Evolutionary conservation across 2,797 vertebrate species (phyloP), one percentile per base, ranked within the genome.

Genomic region (Coranthus polyacanthus): DNA sequence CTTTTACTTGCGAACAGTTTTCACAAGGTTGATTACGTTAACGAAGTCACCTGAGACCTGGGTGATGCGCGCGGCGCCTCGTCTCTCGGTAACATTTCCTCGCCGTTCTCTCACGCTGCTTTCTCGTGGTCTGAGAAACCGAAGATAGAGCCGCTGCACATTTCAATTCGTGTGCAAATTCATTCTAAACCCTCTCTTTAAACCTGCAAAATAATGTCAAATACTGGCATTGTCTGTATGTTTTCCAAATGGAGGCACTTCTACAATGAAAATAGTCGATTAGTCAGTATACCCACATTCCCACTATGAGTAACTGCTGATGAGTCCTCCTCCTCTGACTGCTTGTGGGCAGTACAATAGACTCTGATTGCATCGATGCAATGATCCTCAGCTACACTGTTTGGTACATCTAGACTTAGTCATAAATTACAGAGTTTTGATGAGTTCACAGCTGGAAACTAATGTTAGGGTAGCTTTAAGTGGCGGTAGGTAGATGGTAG

Each of bases 271-370:
- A 58, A 64, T 37, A 46, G 38, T 32, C 34, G n/a, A 71, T 83
- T 79, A 70, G 67, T 83, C 76, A 70, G 72, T 56, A 64, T 50
- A 17, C 45, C 49, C 63, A 70, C 71, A 53, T 46, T 59, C 36
- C 58, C 51, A 63, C 39, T 75, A 68, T 78, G 82, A 83, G 76
- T 72, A 82, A 78, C 72, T 74, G 26, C 56, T 64, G 57, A 80
- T 76, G 74, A 81, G 76, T 85, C 64, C 73, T 80, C 62, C 43
- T 54, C 52, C 34, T 60, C 65, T 81, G 60, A 60, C 56, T 50
- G 78, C 60, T 66, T 64, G 75, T 84, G 81, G 79, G 83, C 79
- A 70, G 75, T 59, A 80, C 82, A 83, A 80, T 74, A 43, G 62
- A 60, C 54, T 66, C 56, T 76, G 78, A 87, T 78, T 88, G 78